phyloP scores from a whole-genome alignment of 2,797 vertebrate genomes.

The Urophycis tenuis region DNA sequence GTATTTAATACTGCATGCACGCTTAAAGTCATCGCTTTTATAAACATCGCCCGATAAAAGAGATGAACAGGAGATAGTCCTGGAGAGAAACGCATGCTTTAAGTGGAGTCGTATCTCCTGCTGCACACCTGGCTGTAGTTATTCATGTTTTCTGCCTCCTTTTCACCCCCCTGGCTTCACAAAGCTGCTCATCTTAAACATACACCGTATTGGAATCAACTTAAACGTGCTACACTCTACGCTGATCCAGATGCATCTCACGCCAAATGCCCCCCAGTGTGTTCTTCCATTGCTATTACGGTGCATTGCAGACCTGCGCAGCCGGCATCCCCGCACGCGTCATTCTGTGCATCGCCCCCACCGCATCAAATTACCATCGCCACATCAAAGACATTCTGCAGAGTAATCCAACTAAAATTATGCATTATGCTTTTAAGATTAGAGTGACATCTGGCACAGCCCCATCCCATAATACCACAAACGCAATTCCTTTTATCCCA shows the following conservation, averaged over 20 bases:
- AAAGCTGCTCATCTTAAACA: background rate
- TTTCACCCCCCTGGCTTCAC: background rate
- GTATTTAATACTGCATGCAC: too few species aligned
- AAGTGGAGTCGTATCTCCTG: too few species aligned
- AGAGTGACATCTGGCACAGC: constrained; percentile 41
- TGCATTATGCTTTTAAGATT: constrained; percentile 20
- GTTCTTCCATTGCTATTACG: background rate
- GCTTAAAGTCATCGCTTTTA: background rate
- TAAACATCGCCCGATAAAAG: background rate
- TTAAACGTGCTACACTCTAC: background rate
- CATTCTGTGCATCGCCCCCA: background rate
- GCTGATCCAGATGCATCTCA: background rate
- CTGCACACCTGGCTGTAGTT: background rate
- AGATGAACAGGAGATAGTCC: background rate
- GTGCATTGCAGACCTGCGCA: background rate
- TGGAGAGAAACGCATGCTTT: too few species aligned
- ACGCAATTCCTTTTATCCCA: constrained; percentile 28
- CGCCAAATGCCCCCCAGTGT: background rate
- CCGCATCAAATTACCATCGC: background rate
- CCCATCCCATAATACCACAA: constrained; percentile 23
- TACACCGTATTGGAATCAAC: background rate
- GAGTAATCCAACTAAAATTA: constrained; percentile 21
- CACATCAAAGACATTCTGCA: constrained; percentile 29
- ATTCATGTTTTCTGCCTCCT: background rate
- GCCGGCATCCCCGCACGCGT: background rate